Base-by-base conservation (phyloP, 2,113 vertebrate species). In the Erpornis zantholeuca region DNA sequence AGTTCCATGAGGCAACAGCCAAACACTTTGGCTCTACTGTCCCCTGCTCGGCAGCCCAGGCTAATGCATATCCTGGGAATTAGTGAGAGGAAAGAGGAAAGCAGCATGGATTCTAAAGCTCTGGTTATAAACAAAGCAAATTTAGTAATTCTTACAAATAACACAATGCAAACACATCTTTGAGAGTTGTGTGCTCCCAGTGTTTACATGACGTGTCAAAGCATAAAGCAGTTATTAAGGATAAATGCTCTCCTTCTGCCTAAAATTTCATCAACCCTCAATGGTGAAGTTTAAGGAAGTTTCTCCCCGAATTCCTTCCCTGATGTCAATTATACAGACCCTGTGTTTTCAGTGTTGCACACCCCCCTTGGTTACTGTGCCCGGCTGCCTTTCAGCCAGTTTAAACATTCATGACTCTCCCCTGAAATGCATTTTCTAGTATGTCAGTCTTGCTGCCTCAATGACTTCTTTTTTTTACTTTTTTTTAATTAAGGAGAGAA, bases 351-450 rank as follows among this genome's bases (percentile, higher is more conserved):
- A 66, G 54, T 50, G 61, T 0, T 96, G 85, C 78, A 96, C 83
- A 92, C 56, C 54, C 91, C 52, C 59, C 38, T 33, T 45, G 66
- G 82, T 53, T 96, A 60, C 76, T 59, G 63, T 40, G 88, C 92
- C 83, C 29, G 50, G 44, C 92, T 96, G 91, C 92, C 95, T 96
- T 94, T 91, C 94, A 96, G 81, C 42, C 90, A 86, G 33, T 96
- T 96, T 94, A 96, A 98, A 97, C 81, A 97, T 97, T 97, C 95
- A 97, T 94, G 83, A 97, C 66, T 71, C 73, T 94, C 64, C 73
- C 84, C 76, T 94, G 96, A 95, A 95, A 95, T 38, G 61, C 61
- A 95, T 96, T 96, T 92, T 96, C 91, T 82, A 75, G 45, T 54
- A 53, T 91, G 61, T 89, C 93, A 92, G 72, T 92, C 87, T 91